phyloP scores from a whole-genome alignment of 2,113 vertebrate species.

The Furnarius figulus region DNA sequence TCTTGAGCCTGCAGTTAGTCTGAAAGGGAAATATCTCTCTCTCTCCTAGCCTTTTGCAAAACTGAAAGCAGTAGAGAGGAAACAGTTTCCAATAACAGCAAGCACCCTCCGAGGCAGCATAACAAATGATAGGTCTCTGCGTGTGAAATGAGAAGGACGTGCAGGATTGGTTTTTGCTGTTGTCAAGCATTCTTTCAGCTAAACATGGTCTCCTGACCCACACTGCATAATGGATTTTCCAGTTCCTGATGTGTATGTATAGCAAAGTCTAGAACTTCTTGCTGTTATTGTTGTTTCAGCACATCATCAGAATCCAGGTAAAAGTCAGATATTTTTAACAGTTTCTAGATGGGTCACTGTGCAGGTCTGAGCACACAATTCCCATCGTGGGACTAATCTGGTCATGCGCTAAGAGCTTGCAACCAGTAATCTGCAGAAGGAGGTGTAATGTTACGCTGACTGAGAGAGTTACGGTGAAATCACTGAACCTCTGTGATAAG shows the following conservation, averaged over 20 bases:
- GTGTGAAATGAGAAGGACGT: neutral
- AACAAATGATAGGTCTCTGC: neutral
- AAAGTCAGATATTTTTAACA: neutral
- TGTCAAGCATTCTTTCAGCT: neutral
- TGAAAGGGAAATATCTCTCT: neutral
- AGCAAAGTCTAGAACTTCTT: neutral
- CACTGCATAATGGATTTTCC: neutral
- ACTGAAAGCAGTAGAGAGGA: neutral
- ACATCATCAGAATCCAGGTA: neutral
- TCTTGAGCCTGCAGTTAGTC: neutral
- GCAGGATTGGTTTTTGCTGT: neutral
- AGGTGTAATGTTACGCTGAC: neutral
- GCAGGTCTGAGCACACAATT: neutral
- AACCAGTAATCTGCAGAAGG: neutral
- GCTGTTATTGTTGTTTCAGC: neutral
- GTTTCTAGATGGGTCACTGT: neutral
- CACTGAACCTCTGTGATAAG: neutral
- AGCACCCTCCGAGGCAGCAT: neutral
- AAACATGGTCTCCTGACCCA: neutral
- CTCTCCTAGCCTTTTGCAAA: neutral
- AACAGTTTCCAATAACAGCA: neutral
- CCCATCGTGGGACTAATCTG: neutral
- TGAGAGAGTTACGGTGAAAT: neutral
- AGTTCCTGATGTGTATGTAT: neutral
- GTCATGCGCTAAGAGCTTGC: neutral